Evolutionary conservation across 2,113 vertebrate species (phyloP), one percentile per base, ranked within the genome.

Genomic region (Panurus biarmicus): DNA sequence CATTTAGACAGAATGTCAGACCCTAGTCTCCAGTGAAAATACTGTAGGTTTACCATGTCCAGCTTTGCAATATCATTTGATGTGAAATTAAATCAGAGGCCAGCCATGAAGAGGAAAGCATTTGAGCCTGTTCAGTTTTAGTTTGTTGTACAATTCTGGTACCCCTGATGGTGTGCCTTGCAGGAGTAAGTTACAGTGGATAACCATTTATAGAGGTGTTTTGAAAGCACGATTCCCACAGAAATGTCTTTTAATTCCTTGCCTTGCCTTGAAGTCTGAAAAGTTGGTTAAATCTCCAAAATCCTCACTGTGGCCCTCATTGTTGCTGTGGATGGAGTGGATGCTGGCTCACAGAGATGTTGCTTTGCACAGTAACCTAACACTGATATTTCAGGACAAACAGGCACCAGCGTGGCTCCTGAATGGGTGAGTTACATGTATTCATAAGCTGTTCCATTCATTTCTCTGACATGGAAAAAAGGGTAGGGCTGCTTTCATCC

Each of bases 1-100:
- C 94, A 96, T 97, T 97, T 97, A 94, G 94, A 94, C 94, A 97
- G 92, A 96, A 96, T 96, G 97, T 97, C 97, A 97, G 94, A 82
- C 92, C 85, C 61, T 73, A 25, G 92, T 95, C 95, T 97, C 94
- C 93, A 44, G 97, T 87, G 92, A 96, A 97, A 97, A 95, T 96
- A 94, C 84, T 89, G 80, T 92, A 95, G 94, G 92, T 97, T 97
- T 96, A 69, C 96, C 86, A 58, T 91, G 96, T 96, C 97, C 92
- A 89, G 93, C 90, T 96, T 91, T 93, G 94, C 36, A 8, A 85
- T 95, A 94, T 89, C 85, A 82, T 90, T 97, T 96, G 95, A 85
- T 96, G 92, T 94, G 95, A 97, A 97, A 97, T 97, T 91, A 92
- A 96, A 96, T 96, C 95, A 89, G 95, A 97, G 93, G 78, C 93